Evolutionary conservation across 2,113 vertebrate genomes (phyloP).

Genomic region (Naja naja): DNA sequence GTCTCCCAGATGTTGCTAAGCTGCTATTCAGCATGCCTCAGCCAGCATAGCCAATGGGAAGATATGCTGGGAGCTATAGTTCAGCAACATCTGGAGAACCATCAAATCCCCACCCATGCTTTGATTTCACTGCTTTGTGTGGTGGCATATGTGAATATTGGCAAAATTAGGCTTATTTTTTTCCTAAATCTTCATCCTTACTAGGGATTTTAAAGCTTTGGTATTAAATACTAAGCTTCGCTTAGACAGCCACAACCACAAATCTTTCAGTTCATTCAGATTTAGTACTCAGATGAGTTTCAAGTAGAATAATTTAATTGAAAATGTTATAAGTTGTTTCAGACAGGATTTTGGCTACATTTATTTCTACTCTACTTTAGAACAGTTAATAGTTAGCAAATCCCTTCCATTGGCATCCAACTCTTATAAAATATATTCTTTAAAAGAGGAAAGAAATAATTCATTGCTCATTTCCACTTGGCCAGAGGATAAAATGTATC

Average conservation of each 20-base stretch:
- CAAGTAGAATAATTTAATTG: background rate
- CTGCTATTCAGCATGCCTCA: background rate
- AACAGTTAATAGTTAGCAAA: conserved; percentile 14
- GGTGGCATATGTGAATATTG: background rate
- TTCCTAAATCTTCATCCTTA: background rate
- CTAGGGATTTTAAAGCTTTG: background rate
- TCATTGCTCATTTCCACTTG: conserved; percentile 56
- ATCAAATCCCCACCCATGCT: background rate
- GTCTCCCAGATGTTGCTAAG: background rate
- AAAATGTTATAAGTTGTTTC: background rate
- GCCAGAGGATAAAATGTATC: conserved; percentile 57
- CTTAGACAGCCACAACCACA: background rate
- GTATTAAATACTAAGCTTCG: background rate
- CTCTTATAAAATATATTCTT: conserved; percentile 34
- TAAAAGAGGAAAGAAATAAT: conserved; percentile 44
- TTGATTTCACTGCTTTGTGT: background rate
- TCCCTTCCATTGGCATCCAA: conserved; percentile 19
- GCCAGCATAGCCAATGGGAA: background rate
- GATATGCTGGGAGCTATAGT: background rate
- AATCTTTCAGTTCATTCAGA: background rate
- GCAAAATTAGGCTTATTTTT: background rate
- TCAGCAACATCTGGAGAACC: background rate
- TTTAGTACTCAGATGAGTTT: background rate
- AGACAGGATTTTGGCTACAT: background rate
- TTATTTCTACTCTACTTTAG: background rate